phyloP scores from a whole-genome alignment of 2,797 vertebrate species.

The Sebastes goodei region DNA sequence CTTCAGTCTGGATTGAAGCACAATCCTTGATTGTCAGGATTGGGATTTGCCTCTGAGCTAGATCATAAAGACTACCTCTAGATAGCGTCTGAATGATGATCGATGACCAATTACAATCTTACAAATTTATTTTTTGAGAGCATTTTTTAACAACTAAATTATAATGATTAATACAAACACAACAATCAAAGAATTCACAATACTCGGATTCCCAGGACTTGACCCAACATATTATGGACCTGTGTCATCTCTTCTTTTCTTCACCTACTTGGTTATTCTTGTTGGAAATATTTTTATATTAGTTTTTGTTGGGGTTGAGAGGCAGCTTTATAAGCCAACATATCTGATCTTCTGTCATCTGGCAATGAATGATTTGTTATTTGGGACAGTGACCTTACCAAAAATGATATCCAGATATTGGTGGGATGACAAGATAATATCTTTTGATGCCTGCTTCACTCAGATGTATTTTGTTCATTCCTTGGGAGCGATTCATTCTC shows the following conservation, averaged over 20 bases:
- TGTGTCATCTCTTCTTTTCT: conserved; percentile 35
- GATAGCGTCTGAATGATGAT: background rate
- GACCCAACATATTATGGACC: conserved; percentile 31
- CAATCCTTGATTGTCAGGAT: background rate
- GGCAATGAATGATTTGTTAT: conserved; percentile 61
- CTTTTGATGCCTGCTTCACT: conserved; percentile 56
- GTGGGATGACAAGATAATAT: conserved; percentile 35
- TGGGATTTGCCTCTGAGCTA: background rate
- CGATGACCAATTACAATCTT: background rate
- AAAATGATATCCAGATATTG: conserved; percentile 67
- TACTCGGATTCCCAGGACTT: conserved; percentile 68
- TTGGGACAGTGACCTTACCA: conserved; percentile 65
- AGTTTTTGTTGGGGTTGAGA: conserved; percentile 51
- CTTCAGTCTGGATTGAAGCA: background rate
- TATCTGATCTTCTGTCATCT: conserved; percentile 69
- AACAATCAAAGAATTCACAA: background rate
- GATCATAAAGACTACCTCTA: background rate
- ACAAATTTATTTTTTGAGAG: background rate
- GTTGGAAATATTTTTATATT: conserved; percentile 25
- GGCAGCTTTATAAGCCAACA: conserved; percentile 64
- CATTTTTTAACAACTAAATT: background rate
- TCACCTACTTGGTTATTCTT: conserved; percentile 50
- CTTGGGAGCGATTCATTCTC: conserved; percentile 58
- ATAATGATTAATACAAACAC: background rate
- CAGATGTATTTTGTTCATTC: conserved; percentile 72